Evolutionary conservation across 2,797 vertebrate genomes (phyloP), one percentile per base, ranked within the genome.

Genomic region (Peromyscus aztecus): DNA sequence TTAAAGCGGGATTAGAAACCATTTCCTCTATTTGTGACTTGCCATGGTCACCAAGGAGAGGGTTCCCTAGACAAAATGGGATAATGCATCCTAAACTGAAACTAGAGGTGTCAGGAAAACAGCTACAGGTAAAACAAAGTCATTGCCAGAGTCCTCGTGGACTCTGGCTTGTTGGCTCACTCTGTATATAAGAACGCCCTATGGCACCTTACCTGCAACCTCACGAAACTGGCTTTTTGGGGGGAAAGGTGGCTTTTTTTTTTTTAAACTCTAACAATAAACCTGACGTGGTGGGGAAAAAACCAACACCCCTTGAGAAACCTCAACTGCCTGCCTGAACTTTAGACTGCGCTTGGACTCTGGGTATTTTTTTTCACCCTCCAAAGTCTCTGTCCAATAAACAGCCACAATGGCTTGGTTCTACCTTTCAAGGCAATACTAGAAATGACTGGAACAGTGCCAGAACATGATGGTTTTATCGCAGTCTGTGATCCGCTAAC

Each of bases 11-110:
- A 75, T 90, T 63, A 85, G 55, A 86, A 94, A 92, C 27, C 13
- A 10, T 40, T 83, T 40, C 19, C 82, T 93, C 43, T 71, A 90
- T 24, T n/a, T 59, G 13, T 46, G 78, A 83, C 27, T 83, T 37
- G 34, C 57, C n/a, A 61, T 17, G 49, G 91, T 78, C 85, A 80
- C 65, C 83, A 89, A 23, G 69, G n/a, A 94, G 86, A 86, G 43
- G 95, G 67, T 34, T 78, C 73, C 86, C 89, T 43, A 89, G 96
- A 89, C 23, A 90, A 12, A 78, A 84, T 83, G 29, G n/a, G 95
- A 96, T 13, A 71, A 52, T 67, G 61, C n/a, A 55, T 89, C 89
- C 73, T 86, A 94, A 94, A 94, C 34, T n/a, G 83, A 95, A 94
- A 65, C 71, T 52, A 40, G 23, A 63, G 40, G 12, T 40, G 29